Evolutionary conservation across 1,140 invertebrate species (phyloP), one percentile per base, ranked within the genome.

Genomic region (Euura saliciscinereae): DNA sequence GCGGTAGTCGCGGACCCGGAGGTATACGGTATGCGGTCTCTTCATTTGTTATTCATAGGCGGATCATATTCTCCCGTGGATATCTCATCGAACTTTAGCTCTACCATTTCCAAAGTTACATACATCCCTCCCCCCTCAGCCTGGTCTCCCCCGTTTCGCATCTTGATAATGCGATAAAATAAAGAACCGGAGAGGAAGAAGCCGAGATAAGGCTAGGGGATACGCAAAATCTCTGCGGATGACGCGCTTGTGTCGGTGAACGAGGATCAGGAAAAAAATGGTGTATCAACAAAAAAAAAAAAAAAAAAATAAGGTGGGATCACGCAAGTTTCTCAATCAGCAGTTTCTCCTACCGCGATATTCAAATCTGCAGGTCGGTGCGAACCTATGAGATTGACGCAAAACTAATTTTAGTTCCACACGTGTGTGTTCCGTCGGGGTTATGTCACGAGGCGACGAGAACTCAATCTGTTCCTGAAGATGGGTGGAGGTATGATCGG

Each of bases 31-130:
- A 59, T 59, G 8, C 8, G 3, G 3, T 59, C 13, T 59, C 51
- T 59, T 59, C 51, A 59, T 59, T 59, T 59, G 51, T 59, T 59
- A 59, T 59, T 59, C 51, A 59, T 59, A 59, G 51, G 51, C 51
- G 51, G 51, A 59, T 59, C 51, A 59, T 59, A 59, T 59, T 59
- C 51, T n/a, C 51, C 8, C 13, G 13, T 6, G 13, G 8, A 8
- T 6, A 6, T n/a, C 51, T 59, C 51, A 6, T 59, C 51, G 51
- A 59, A 59, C 51, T 59, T 59, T 59, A 11, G 3, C 10, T 11
- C 51, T n/a, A 11, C 28, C 28, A 59, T 59, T 59, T n/a, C 6
- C 51, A 59, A 59, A 59, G 51, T 59, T 59, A n/a, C 51, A 28
- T 28, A 28, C 28, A 28, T 28, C 1, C 28, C 28, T n/a, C n/a